These are phyloP conservation scores for Catocala sponsa DNA, from an alignment of 2,888 invertebrate species.

Conservation along the genomic window DNA sequence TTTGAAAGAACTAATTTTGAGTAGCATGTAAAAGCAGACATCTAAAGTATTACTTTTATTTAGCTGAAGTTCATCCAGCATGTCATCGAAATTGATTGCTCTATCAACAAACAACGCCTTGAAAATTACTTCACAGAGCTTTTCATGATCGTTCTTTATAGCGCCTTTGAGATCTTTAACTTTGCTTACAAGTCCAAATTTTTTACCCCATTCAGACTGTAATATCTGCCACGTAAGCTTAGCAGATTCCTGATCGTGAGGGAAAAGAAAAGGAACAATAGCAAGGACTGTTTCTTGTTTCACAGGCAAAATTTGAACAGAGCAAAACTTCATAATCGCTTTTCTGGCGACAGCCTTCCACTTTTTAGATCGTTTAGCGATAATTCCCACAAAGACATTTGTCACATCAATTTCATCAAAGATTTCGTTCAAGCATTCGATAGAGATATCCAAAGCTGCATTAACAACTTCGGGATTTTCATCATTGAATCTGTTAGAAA, in stretches of 20 bases:
- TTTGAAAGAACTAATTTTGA: slow-evolving; percentile 79
- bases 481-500: slow-evolving; percentile 90
- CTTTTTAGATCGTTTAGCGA: slow-evolving; percentile 75
- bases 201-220: slow-evolving; percentile 74
- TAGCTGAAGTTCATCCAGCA: slow-evolving; percentile 66
- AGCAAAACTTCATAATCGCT: slow-evolving; percentile 82
- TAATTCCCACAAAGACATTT: slow-evolving; percentile 81
- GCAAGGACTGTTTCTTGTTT: slow-evolving; percentile 88
- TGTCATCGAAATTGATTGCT: slow-evolving; percentile 59
- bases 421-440: slow-evolving; percentile 69
- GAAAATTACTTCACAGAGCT: slow-evolving; percentile 68
- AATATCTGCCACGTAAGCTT: slow-evolving; percentile 70
- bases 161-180: slow-evolving; percentile 52
- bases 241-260: slow-evolving; percentile 71
- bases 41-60: slow-evolving; percentile 70
- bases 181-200: slow-evolving; percentile 62
- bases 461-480: slow-evolving; percentile 89
- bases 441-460: slow-evolving; percentile 84
- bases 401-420: slow-evolving; percentile 80
- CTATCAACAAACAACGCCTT: slow-evolving; percentile 69
- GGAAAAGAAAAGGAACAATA: slow-evolving; percentile 90
- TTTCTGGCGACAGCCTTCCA: slow-evolving; percentile 77
- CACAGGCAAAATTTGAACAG: slow-evolving; percentile 74
- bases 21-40: slow-evolving; percentile 75
- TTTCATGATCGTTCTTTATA: slow-evolving; percentile 57